Evolutionary conservation across 2,797 vertebrate species (phyloP), one percentile per base, ranked within the genome.

Genomic region (Antennarius maculatus): DNA sequence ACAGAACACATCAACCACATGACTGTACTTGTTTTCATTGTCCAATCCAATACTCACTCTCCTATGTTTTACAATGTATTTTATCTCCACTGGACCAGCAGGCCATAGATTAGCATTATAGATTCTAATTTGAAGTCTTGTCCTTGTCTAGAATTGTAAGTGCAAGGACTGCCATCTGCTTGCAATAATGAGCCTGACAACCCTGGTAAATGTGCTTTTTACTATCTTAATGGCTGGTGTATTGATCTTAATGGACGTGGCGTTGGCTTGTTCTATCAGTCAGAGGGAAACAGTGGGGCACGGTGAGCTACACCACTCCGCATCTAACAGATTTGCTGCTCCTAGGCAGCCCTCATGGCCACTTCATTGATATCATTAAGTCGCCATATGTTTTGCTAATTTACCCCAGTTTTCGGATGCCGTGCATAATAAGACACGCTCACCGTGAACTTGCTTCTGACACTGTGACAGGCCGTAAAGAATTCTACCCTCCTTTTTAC

Each of bases 71-170:
- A 74, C 86, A 89, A 86, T 84, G 77, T 65, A 78, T 88, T 86
- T 82, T 84, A 93, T 94, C 92, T 94, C 91, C 87, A 80, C 87
- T 63, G 92, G 90, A 91, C 91, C 92, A 93, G 86, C 75, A 86
- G 79, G 76, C 84, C 81, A 85, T 92, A 92, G 90, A 95, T 97
- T 96, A 96, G 94, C 94, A 95, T 95, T 97, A 96, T 95, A 96
- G 96, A 96, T 96, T 96, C 94, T 96, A 97, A 97, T 96, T 95
- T 96, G 94, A 95, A 96, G 94, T 95, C 91, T 95, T 95, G 96
- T 95, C 91, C 77, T 91, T 92, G 88, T 90, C 93, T 87, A 77
- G 89, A 92, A 89, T 94, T 94, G 94, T 94, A 90, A 91, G 92
- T 89, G 93, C 91, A 93, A 86, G 88, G 82, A 84, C 94, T 92